Evolutionary conservation across 1,140 invertebrate species (phyloP).

Genomic region (Mactra quadrangularis): DNA sequence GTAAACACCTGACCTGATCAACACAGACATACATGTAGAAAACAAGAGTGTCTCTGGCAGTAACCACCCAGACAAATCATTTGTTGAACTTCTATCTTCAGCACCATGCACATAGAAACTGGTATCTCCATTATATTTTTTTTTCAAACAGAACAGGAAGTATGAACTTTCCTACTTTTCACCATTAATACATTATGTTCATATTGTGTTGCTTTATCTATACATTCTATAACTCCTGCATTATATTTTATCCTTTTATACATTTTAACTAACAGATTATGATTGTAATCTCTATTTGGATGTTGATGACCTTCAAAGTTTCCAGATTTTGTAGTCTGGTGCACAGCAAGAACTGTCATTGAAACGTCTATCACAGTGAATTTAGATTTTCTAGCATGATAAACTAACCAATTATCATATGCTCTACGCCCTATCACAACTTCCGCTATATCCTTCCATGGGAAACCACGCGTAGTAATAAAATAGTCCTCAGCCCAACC

Average conservation of each 20-base stretch:
- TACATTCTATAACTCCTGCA: slow-evolving; percentile 59
- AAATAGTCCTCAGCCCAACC: slow-evolving; percentile 74
- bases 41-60: too few species aligned
- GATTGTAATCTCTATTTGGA: slow-evolving; percentile 64
- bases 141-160: slow-evolving; percentile 20
- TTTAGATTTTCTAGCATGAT: slow-evolving; percentile 61
- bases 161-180: slow-evolving; percentile 36
- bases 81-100: too few species aligned
- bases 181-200: neutral
- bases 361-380: slow-evolving; percentile 68
- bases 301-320: slow-evolving; percentile 68
- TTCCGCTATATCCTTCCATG: slow-evolving; percentile 71
- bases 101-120: too few species aligned
- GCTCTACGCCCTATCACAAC: slow-evolving; percentile 72
- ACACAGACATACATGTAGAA: too few species aligned
- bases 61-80: too few species aligned
- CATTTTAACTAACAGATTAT: slow-evolving; percentile 53
- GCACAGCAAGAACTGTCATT: slow-evolving; percentile 69
- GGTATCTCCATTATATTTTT: too few species aligned
- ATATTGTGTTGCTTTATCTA: slow-evolving; percentile 39
- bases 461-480: slow-evolving; percentile 66
- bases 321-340: slow-evolving; percentile 72
- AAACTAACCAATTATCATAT: slow-evolving; percentile 75
- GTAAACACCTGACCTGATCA: too few species aligned
- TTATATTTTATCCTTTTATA: slow-evolving; percentile 66